phyloP scores from a whole-genome alignment of 35 echinoderm and acorn worm species.

The Anneissia japonica region DNA sequence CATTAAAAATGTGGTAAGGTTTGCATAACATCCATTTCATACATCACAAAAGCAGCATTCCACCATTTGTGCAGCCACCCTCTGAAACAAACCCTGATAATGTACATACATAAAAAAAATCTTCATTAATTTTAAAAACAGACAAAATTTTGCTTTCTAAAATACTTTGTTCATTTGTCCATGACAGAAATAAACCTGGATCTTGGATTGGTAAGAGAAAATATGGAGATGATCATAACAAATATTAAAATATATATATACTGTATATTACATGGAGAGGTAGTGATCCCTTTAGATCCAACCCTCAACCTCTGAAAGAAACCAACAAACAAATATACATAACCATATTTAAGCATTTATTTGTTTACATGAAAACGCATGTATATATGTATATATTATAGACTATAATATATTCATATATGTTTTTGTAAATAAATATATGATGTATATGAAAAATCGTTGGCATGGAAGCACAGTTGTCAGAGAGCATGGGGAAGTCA shows the following conservation, averaged over 20 bases:
- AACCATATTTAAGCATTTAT: not conserved
- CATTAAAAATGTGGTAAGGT: not conserved
- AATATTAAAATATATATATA: slow-evolving; percentile 1
- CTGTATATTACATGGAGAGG: not conserved
- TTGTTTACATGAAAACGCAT: not conserved
- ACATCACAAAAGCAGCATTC: not conserved
- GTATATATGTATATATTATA: too few relatives aligned
- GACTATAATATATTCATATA: too few relatives aligned
- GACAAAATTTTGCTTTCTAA: not conserved
- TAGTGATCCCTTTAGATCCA: not conserved
- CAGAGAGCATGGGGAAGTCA: not conserved
- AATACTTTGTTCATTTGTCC: not conserved
- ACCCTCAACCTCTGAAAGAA: not conserved
- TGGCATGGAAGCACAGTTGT: not conserved
- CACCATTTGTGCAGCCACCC: not conserved
- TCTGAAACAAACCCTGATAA: not conserved
- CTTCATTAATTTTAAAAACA: not conserved
- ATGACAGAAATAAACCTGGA: not conserved
- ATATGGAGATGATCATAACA: too few relatives aligned
- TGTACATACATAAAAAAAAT: not conserved
- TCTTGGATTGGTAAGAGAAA: not conserved
- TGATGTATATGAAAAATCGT: not conserved
- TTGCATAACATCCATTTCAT: not conserved
- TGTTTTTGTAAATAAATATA: not conserved
- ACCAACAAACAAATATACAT: not conserved